Evolutionary conservation across 2,888 invertebrate genomes (phyloP).

Genomic region (Caenorhabditis wallacei): DNA sequence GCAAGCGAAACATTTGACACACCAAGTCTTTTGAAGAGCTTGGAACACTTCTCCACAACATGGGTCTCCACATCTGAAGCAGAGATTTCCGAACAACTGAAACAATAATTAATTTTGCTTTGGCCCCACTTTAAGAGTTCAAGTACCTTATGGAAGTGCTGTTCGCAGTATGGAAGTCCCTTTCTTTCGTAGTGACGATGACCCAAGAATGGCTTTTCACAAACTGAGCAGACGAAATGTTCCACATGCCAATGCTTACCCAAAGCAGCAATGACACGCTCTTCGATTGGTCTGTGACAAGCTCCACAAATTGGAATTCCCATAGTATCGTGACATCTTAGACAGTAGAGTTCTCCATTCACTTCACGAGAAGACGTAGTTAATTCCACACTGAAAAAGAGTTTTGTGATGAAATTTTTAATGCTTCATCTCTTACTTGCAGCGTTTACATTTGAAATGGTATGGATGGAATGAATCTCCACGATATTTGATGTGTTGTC

Average conservation of each 20-base stretch:
- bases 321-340: constrained; percentile 85
- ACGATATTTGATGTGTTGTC: constrained; percentile 85
- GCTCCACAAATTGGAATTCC: constrained; percentile 98
- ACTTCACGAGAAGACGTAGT: constrained; percentile 97
- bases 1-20: constrained; percentile 98
- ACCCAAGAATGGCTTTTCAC: constrained; percentile 99
- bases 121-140: background rate
- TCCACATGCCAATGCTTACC: constrained; percentile 99
- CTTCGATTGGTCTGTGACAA: constrained; percentile 98
- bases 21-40: constrained; percentile 99
- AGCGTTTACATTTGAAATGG: constrained; percentile 95
- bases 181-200: constrained; percentile 99
- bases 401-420: too few species aligned
- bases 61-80: constrained; percentile 98
- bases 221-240: constrained; percentile 99
- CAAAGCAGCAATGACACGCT: constrained; percentile 97
- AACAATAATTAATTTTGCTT: constrained; percentile 17
- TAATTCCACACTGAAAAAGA: constrained; percentile 89
- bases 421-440: constrained; percentile 84
- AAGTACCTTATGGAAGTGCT: constrained; percentile 91
- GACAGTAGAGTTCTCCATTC: constrained; percentile 92
- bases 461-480: constrained; percentile 99
- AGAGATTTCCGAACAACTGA: constrained; percentile 97
- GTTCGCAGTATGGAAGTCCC: constrained; percentile 98
- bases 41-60: constrained; percentile 95